These are phyloP conservation scores for Gymnogyps californianus DNA, from an alignment of 2,113 vertebrate species.

Conservation along the genomic window DNA sequence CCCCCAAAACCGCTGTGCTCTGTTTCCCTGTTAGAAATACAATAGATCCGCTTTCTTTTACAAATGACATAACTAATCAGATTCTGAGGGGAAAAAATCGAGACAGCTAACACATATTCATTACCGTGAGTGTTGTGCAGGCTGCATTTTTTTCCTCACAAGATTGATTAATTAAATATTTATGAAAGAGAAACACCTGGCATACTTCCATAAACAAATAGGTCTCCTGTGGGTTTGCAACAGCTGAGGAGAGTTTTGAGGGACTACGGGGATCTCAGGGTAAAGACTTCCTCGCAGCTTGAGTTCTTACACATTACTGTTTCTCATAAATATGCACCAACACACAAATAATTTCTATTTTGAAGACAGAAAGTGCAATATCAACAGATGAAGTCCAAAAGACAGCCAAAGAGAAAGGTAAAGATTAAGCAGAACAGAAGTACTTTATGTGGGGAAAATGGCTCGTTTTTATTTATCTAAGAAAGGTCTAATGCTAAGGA, in stretches of 20 bases:
- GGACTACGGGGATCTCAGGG: conserved; percentile 36
- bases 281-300: conserved; percentile 67
- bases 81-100: background rate
- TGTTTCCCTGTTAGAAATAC: background rate
- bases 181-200: conserved; percentile 84
- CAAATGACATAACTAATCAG: conserved; percentile 43
- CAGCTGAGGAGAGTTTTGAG: conserved; percentile 66
- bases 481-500: background rate
- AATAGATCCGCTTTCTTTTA: background rate
- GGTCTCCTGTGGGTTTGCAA: conserved; percentile 67
- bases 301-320: conserved; percentile 40
- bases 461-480: background rate
- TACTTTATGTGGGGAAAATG: background rate
- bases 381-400: conserved; percentile 58
- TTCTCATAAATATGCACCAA: conserved; percentile 69
- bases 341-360: conserved; percentile 43
- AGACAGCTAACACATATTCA: conserved; percentile 46
- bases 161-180: conserved; percentile 84
- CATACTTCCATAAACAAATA: conserved; percentile 75
- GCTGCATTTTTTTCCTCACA: conserved; percentile 52
- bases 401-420: conserved; percentile 3
- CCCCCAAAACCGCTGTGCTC: background rate
- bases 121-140: conserved; percentile 22
- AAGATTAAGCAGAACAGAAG: background rate
- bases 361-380: conserved; percentile 22